These are phyloP conservation scores for Theocolax elegans DNA, from an alignment of 1,140 invertebrate species.

Conservation along the genomic window DNA sequence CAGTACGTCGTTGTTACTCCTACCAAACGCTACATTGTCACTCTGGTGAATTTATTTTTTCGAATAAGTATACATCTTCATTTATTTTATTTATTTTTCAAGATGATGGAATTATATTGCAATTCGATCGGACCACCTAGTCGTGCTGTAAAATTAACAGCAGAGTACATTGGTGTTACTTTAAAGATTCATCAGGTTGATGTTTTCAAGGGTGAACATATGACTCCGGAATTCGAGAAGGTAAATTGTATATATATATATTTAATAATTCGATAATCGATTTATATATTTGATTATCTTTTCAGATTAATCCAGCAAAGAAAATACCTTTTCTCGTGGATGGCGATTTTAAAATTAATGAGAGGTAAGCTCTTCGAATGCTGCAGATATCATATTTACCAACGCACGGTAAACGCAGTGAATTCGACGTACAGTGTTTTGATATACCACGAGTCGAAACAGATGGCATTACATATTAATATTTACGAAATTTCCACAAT, in stretches of 20 bases:
- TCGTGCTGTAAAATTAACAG: conserved; percentile 70
- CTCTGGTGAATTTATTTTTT: neutral
- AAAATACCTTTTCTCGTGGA: conserved; percentile 77
- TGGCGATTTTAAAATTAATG: conserved; percentile 74
- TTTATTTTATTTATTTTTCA: neutral
- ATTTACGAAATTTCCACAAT: no score
- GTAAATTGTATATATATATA: no score
- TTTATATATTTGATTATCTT: no score
- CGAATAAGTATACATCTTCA: neutral
- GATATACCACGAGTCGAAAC: no score
- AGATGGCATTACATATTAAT: no score
- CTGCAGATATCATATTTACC: no score
- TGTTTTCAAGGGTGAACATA: conserved; percentile 67
- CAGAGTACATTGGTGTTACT: conserved; percentile 69
- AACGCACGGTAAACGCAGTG: no score
- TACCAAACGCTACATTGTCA: neutral
- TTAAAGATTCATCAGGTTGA: conserved; percentile 69
- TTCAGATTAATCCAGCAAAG: conserved; percentile 74
- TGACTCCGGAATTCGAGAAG: conserved; percentile 66
- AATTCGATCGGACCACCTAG: conserved; percentile 68
- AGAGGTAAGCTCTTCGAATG: conserved; percentile 70
- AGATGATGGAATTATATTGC: conserved; percentile 69
- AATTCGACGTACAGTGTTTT: no score
- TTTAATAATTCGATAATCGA: no score
- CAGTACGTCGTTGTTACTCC: neutral